phyloP scores from a whole-genome alignment of 2,113 vertebrate species.

The Echinops telfairi region DNA sequence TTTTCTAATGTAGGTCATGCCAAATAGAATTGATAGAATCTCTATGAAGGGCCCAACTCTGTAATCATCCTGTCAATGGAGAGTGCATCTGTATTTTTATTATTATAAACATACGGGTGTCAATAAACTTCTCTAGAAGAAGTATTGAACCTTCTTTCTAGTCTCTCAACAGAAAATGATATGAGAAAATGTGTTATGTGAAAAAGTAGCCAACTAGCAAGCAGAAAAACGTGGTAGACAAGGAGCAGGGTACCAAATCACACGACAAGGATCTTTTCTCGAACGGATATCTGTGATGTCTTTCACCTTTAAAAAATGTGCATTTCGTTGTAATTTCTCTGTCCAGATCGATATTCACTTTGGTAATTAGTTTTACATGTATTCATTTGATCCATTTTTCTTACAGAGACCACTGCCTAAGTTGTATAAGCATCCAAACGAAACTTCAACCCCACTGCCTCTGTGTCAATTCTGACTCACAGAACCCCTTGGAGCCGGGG shows the following conservation, averaged over 20 bases:
- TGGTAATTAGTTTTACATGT: neutral
- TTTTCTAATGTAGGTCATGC: neutral
- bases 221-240: constrained; percentile 29
- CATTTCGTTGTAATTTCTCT: neutral
- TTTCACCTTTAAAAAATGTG: neutral
- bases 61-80: constrained; percentile 10
- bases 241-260: constrained; percentile 33
- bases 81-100: constrained; percentile 36
- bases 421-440: neutral
- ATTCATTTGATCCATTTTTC: constrained; percentile 28
- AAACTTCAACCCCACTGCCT: too few relatives aligned
- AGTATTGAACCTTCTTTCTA: constrained; percentile 49
- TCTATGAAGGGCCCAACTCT: constrained; percentile 20
- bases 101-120: constrained; percentile 48
- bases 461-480: too few relatives aligned
- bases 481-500: too few relatives aligned
- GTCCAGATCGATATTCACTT: neutral
- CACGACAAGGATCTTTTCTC: constrained; percentile 44
- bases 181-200: constrained; percentile 50
- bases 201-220: constrained; percentile 52
- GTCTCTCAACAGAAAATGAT: constrained; percentile 45
- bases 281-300: constrained; percentile 19
- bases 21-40: constrained; percentile 57
- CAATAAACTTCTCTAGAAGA: constrained; percentile 37
- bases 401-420: neutral